Conservation (phyloP, 64 coral and sea anemone species). For the Cladopsammia gracilis region DNA sequence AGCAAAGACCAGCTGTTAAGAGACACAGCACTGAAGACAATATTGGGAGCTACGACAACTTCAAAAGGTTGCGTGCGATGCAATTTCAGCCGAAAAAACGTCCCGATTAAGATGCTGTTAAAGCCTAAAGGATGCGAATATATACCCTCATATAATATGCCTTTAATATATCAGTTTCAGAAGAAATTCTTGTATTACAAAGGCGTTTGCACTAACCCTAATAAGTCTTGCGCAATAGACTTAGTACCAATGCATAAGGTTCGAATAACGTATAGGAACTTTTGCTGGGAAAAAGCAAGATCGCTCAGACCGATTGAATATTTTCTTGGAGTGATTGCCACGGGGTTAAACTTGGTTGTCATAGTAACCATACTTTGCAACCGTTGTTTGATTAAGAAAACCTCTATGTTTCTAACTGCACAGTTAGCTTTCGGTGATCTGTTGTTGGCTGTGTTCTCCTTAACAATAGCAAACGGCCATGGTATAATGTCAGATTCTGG, state of each 20-base stretch:
- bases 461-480: constrained; percentile 53
- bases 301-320: constrained; percentile 1
- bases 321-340: constrained; percentile 14
- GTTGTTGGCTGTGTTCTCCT: constrained; percentile 28
- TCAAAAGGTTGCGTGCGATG: constrained; percentile 17
- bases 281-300: constrained; percentile 38
- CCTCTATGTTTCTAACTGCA: constrained; percentile 15
- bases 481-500: neutral
- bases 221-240: neutral
- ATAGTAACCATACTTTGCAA: constrained; percentile 25
- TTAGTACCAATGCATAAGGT: neutral
- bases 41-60: constrained; percentile 1
- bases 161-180: constrained; percentile 11
- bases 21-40: constrained; percentile 4
- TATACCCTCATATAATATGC: constrained; percentile 3
- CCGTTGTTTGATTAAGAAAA: constrained; percentile 7
- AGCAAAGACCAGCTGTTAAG: neutral
- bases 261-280: constrained; percentile 9
- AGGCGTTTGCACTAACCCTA: neutral
- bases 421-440: constrained; percentile 63
- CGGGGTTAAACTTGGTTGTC: constrained; percentile 44
- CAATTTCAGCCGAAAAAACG: constrained; percentile 38
- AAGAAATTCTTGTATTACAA: constrained; percentile 13
- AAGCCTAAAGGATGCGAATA: constrained; percentile 1
- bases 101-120: neutral